Evolutionary conservation across 2,888 invertebrate species (phyloP), one percentile per base, ranked within the genome.

Genomic region (Ornithoptera priamus): DNA sequence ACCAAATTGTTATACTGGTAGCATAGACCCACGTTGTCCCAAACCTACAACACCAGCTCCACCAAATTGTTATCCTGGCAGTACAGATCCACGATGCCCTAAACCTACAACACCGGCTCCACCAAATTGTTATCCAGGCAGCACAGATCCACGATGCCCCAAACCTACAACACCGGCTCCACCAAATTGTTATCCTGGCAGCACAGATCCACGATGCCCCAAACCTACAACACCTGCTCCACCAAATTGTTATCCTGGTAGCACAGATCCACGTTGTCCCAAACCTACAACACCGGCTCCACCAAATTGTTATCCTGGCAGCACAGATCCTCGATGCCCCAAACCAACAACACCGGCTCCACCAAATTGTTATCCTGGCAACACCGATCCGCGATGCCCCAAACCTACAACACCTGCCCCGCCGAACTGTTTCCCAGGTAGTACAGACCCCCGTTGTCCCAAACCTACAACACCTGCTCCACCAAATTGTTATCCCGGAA

Each of bases 241-340:
- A 7, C 78, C 79, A 12, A 74, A 70, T 0, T 85, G 85, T 67
- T 83, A 78, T 67, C 83, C 84, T 4, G 87, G 85, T 2, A 78
- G 78, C 4, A 77, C 69, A 7, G 85, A 86, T 66, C 81, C 85
- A 2, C 73, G 62, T 62, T 62, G 62, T 62, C 62, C 62, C 39
- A 62, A 62, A 68, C 80, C 77, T 7, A 73, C 75, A 0, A 73
- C 75, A 1, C 81, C 77, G 62, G 72, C 73, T 72, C 71, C 72
- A 15, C 80, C 82, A 1, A 73, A 70, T 5, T 87, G 86, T 57
- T 87, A 78, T 65, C 85, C 86, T 4, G 87, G 86, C 17, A 81
- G 81, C 12, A 68, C 62, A 3, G 86, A 86, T 68, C 81, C 83
- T 1, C 75, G 83, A 39, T 86, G 85, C 67, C 81, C 83, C 0